Percentiles rank a stretch among this genome's conserved stretches.
Conservation (phyloP, 2,888 invertebrate genomes). For the Schizotus pectinicornis region DNA sequence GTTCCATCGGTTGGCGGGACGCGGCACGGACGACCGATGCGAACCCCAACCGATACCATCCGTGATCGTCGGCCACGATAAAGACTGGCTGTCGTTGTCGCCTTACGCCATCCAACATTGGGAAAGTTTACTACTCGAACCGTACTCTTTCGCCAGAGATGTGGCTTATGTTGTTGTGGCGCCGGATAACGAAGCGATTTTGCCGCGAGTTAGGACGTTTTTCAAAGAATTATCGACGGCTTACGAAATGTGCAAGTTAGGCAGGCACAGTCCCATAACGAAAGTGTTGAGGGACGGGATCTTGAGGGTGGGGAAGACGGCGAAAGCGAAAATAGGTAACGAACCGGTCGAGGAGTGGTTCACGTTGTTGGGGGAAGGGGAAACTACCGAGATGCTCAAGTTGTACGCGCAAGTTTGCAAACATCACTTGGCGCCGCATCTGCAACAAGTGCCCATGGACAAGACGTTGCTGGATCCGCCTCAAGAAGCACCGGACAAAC, state of each 20-base stretch:
- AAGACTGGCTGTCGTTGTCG: constrained; percentile 93
- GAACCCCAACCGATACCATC: constrained; percentile 97
- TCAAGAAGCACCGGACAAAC: constrained; percentile 60
- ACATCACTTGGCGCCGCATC: constrained; percentile 77
- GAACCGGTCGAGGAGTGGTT: constrained; percentile 89
- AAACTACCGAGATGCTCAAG: constrained; percentile 81
- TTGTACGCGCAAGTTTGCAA: constrained; percentile 84
- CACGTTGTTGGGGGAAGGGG: constrained; percentile 79
- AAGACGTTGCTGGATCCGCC: constrained; percentile 74
- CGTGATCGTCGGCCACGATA: constrained; percentile 91
- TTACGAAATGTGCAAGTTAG: constrained; percentile 94
- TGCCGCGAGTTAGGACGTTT: constrained; percentile 80
- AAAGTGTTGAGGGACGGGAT: constrained; percentile 87
- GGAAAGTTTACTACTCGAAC: constrained; percentile 97
- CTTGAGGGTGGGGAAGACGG: constrained; percentile 76
- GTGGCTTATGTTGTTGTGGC: constrained; percentile 94
- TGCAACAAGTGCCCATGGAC: constrained; percentile 77
- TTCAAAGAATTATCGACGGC: constrained; percentile 92
- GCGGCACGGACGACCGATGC: constrained; percentile 93
- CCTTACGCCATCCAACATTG: constrained; percentile 94
- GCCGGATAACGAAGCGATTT: constrained; percentile 87
- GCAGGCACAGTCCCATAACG: constrained; percentile 89
- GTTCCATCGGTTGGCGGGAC: constrained; percentile 93
- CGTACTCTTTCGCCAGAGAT: constrained; percentile 93
- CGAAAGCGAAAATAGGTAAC: constrained; percentile 65